Conservation (phyloP, 1,140 invertebrate species). For the Zaprionus vittiger region DNA sequence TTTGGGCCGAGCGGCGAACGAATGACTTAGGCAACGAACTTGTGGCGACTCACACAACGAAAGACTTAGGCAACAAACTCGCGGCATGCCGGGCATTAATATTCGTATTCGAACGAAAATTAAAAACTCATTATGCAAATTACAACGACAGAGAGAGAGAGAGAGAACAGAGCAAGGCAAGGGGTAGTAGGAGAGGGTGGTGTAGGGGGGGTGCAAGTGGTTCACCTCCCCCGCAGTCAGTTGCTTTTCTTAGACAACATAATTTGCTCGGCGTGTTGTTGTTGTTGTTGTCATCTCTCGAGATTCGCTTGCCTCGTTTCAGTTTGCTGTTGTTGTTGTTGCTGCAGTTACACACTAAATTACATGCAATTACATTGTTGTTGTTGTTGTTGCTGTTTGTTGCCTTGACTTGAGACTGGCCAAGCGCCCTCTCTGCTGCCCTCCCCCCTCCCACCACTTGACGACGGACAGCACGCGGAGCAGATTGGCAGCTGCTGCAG, state of each 20-base stretch:
- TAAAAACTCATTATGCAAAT: conserved; percentile 83
- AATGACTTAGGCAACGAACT: conserved; percentile 73
- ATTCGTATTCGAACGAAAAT: conserved; percentile 64
- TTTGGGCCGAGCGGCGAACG: conserved; percentile 53
- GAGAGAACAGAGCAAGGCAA: conserved; percentile 22
- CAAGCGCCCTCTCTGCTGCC: conserved; percentile 15
- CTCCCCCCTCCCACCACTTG: not conserved
- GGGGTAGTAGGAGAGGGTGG: not conserved
- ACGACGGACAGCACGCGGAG: conserved; percentile 46
- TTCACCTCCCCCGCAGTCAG: conserved; percentile 40
- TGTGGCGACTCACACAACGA: conserved; percentile 47
- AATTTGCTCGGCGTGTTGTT: conserved; percentile 77
- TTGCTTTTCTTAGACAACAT: conserved; percentile 72
- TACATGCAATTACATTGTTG: conserved; percentile 76
- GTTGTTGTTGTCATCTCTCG: conserved; percentile 68
- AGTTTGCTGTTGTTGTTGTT: conserved; percentile 35
- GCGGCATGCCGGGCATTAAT: conserved; percentile 49
- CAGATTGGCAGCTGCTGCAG: conserved; percentile 66
- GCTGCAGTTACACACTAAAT: conserved; percentile 81
- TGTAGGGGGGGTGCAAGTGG: not conserved
- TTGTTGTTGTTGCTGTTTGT: conserved; percentile 35
- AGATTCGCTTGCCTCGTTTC: conserved; percentile 26
- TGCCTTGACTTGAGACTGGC: conserved; percentile 45
- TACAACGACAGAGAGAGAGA: conserved; percentile 48
- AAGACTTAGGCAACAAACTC: conserved; percentile 73